These are phyloP conservation scores for Tetrao urogallus DNA, from an alignment of 2,113 vertebrate species.

Conservation along the genomic window DNA sequence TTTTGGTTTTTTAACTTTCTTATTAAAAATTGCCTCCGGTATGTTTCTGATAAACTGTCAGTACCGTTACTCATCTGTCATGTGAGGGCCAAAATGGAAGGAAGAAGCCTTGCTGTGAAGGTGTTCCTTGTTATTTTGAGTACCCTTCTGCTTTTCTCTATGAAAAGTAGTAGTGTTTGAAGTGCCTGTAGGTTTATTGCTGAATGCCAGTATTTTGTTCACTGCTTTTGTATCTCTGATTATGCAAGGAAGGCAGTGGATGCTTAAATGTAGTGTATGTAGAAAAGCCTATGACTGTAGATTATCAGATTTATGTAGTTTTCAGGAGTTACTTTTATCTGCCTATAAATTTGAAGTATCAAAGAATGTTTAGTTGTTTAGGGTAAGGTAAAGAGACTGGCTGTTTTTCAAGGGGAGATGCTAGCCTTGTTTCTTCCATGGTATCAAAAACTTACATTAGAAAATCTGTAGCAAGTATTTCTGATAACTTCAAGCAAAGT, in stretches of 20 bases:
- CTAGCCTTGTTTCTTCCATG: not conserved
- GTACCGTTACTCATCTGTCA: not conserved
- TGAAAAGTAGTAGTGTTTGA: not conserved
- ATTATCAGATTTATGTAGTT: not conserved
- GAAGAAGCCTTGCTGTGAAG: not conserved
- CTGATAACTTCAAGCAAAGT: not conserved
- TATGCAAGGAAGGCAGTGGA: not conserved
- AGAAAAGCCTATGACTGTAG: not conserved
- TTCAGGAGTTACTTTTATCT: not conserved
- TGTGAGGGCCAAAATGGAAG: not conserved
- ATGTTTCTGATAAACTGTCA: not conserved
- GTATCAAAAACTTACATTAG: not conserved
- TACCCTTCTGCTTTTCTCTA: not conserved
- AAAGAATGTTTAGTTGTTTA: not conserved
- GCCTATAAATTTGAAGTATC: not conserved
- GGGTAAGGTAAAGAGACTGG: not conserved
- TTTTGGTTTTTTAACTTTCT: not conserved
- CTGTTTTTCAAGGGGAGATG: not conserved
- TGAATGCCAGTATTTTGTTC: not conserved
- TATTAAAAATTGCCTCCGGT: not conserved
- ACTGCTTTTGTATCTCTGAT: not conserved
- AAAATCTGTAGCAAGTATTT: not conserved
- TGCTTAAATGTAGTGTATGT: not conserved
- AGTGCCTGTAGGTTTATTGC: not conserved
- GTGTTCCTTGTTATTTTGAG: not conserved